A percentile compares a stretch with the other conserved stretches of the same genome.
These are phyloP conservation scores for Leptatherina wallacei DNA, from an alignment of 2,797 vertebrate genomes.

Conservation along the genomic window DNA sequence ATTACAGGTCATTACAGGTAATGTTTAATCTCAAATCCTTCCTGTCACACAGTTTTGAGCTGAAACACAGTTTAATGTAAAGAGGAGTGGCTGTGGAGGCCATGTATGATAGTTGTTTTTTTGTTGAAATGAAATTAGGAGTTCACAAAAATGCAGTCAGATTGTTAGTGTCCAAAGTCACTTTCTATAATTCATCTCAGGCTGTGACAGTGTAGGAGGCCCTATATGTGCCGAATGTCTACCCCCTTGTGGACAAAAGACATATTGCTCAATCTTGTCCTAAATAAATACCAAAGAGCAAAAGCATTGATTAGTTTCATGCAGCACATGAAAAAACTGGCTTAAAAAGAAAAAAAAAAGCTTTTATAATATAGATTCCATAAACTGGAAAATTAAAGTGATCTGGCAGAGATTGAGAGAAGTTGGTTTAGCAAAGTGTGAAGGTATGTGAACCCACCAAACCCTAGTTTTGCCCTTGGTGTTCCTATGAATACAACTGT, in stretches of 20 bases:
- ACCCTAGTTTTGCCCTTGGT: constrained; percentile 16
- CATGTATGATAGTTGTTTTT: constrained; percentile 7
- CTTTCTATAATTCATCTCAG: constrained; percentile 42
- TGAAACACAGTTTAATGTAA: constrained; percentile 26
- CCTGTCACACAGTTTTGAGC: constrained; percentile 36
- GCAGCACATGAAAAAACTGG: neutral
- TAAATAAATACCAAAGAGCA: neutral
- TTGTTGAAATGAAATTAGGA: constrained; percentile 29
- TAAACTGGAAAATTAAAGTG: constrained; percentile 3
- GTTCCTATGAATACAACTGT: constrained; percentile 58
- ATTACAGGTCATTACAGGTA: constrained; percentile 46
- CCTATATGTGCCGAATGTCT: constrained; percentile 74
- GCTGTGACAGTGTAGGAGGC: constrained; percentile 20
- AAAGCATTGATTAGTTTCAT: neutral
- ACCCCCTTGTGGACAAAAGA: constrained; percentile 82
- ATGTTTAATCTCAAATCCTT: constrained; percentile 45
- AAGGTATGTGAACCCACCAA: constrained; percentile 24
- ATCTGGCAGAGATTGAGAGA: constrained; percentile 4
- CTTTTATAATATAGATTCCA: neutral
- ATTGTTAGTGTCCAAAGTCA: constrained; percentile 36
- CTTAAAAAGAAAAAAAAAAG: neutral
- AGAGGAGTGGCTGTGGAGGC: neutral
- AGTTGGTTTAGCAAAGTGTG: neutral
- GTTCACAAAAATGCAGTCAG: constrained; percentile 35
- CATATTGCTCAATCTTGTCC: constrained; percentile 41